A percentile compares a stretch with the other conserved stretches of the same genome.
Evolutionary conservation across 2,888 invertebrate genomes (phyloP).

Genomic region (Brenthis hecate): DNA sequence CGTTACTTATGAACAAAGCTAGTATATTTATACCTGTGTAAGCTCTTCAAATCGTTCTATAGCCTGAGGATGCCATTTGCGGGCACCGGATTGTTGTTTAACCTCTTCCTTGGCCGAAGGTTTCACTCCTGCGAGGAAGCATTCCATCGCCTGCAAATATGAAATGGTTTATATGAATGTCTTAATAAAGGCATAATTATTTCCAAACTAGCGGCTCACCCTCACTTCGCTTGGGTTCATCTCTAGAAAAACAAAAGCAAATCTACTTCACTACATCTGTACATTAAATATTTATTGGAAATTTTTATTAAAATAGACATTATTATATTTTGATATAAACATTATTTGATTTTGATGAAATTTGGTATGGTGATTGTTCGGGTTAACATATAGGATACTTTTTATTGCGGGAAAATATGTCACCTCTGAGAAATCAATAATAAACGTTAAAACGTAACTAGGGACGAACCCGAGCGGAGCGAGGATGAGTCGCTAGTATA

Average conservation of each 20-base stretch:
- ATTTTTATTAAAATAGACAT: no score
- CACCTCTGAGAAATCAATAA: no score
- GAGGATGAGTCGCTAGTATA: not conserved
- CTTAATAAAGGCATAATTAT: not conserved
- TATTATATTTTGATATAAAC: no score
- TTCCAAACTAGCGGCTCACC: no score
- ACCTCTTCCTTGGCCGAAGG: slow-evolving; percentile 61
- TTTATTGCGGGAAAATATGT: no score
- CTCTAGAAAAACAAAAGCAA: not conserved
- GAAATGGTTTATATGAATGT: not conserved
- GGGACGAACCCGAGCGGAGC: no score
- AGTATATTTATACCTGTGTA: slow-evolving; percentile 76
- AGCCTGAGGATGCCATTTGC: slow-evolving; percentile 83
- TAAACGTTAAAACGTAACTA: no score
- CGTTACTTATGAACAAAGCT: not conserved
- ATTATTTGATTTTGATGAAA: no score
- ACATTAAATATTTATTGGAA: no score
- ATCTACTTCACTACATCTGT: not conserved
- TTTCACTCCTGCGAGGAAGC: slow-evolving; percentile 88
- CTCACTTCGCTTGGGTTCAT: no score
- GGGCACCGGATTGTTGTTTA: not conserved
- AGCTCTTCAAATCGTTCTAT: slow-evolving; percentile 86
- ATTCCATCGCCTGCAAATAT: slow-evolving; percentile 89
- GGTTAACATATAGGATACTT: no score
- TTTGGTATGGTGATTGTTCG: no score